A percentile compares a stretch with the other conserved stretches of the same genome.
Conservation (phyloP, 64 coral and sea anemone species). For the Trachythela sp. region DNA sequence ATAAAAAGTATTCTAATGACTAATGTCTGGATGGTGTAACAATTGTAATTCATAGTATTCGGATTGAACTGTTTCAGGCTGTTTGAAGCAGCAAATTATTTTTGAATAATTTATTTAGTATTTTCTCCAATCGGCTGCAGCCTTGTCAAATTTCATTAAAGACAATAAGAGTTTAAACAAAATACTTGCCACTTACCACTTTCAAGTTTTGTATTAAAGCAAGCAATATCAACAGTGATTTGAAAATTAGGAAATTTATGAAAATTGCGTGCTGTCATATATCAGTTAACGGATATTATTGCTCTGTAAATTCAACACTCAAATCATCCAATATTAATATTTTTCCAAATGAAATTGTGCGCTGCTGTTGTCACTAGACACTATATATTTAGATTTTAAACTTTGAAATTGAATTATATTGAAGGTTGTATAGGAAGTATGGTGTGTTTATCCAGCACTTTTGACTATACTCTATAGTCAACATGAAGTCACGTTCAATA, state of each 20-base stretch:
- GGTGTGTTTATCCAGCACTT: not conserved
- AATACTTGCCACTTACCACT: not conserved
- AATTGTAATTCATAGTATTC: too few species aligned
- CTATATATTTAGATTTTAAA: not conserved
- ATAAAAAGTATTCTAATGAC: not conserved
- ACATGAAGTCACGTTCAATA: too few species aligned
- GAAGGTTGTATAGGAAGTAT: not conserved
- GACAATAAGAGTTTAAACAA: not conserved
- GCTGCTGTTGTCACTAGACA: not conserved
- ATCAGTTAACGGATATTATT: not conserved
- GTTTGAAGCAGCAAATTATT: not conserved
- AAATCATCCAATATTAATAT: not conserved
- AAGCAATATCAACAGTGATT: not conserved
- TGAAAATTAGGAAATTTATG: not conserved
- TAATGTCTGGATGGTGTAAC: not conserved
- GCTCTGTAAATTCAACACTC: not conserved
- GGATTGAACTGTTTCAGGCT: too few species aligned
- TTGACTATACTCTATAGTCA: too few species aligned
- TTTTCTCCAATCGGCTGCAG: not conserved
- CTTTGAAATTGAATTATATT: not conserved
- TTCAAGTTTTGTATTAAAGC: not conserved
- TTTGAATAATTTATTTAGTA: not conserved
- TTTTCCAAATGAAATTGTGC: not conserved
- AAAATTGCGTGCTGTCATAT: not conserved
- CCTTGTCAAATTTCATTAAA: slow-evolving; percentile 10